A percentile compares a stretch with the other conserved stretches of the same genome.
These are phyloP conservation scores for Barbus barbus DNA, from an alignment of 2,113 vertebrate species.

Conservation along the genomic window DNA sequence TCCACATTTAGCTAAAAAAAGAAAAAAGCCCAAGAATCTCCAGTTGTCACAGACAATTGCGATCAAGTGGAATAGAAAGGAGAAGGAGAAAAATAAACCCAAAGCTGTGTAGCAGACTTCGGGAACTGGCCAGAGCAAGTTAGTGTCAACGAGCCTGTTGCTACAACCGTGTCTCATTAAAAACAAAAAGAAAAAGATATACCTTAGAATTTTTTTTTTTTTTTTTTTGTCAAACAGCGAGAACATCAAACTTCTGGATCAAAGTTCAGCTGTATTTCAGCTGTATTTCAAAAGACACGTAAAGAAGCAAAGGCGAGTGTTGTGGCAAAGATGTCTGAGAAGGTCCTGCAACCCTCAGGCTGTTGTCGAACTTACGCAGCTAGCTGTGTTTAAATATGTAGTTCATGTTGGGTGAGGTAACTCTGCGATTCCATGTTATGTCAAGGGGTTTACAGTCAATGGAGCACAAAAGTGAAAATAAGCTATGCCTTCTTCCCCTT, in stretches of 20 bases:
- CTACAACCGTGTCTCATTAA: constrained; percentile 3
- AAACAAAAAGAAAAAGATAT: constrained; percentile 30
- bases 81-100: not conserved
- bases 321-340: constrained; percentile 29
- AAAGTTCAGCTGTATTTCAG: constrained; percentile 32
- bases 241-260: constrained; percentile 35
- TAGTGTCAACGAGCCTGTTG: constrained; percentile 25
- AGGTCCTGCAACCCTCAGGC: constrained; percentile 58
- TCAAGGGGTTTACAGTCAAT: not conserved
- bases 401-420: constrained; percentile 37
- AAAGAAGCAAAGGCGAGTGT: constrained; percentile 16
- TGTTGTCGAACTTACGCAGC: constrained; percentile 46
- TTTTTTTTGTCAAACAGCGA: not conserved
- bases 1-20: constrained; percentile 22
- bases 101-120: constrained; percentile 26
- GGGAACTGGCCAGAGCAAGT: constrained; percentile 24
- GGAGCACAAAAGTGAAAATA: constrained; percentile 29
- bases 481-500: not conserved
- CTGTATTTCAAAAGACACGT: constrained; percentile 30
- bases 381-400: constrained; percentile 65
- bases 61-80: constrained; percentile 33
- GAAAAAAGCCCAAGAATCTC: not conserved
- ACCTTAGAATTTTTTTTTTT: not conserved
- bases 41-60: constrained; percentile 40
- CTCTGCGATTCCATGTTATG: not conserved